phyloP scores from a whole-genome alignment of 2,888 invertebrate genomes.

The Apoderus coryli region DNA sequence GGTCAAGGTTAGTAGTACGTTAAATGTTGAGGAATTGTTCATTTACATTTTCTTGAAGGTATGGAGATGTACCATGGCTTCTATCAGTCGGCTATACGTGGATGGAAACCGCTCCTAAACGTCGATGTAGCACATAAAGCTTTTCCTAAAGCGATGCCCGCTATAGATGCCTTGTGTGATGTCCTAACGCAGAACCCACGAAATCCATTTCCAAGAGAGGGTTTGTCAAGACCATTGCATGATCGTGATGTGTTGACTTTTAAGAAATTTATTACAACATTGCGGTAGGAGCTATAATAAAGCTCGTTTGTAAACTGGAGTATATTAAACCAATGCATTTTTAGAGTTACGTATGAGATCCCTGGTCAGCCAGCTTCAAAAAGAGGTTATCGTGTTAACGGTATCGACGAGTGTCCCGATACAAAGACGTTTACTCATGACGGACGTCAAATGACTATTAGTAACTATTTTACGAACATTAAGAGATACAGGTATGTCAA shows the following conservation, averaged over 20 bases:
- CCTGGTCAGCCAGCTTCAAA: conserved; percentile 30
- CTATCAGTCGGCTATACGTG: conserved; percentile 84
- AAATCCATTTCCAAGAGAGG: conserved; percentile 7
- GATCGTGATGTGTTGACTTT: conserved; percentile 16
- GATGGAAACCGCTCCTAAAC: conserved; percentile 78
- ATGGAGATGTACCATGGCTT: conserved; percentile 87
- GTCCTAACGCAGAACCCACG: conserved; percentile 10
- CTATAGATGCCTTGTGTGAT: conserved; percentile 30
- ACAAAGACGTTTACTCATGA: conserved; percentile 28
- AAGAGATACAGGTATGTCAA: conserved; percentile 32
- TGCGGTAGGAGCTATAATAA: too few species aligned
- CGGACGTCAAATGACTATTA: conserved; percentile 30
- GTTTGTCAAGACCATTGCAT: conserved; percentile 13
- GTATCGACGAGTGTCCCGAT: conserved; percentile 27
- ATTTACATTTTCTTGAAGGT: conserved; percentile 35
- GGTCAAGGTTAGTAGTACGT: conserved; percentile 34
- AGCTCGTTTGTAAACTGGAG: too few species aligned
- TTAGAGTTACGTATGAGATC: conserved; percentile 35
- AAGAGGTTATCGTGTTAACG: conserved; percentile 35
- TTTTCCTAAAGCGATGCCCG: conserved; percentile 43
- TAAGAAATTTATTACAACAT: conserved; percentile 17
- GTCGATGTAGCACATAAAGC: conserved; percentile 80
- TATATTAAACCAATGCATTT: too few species aligned
- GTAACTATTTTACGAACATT: conserved; percentile 31
- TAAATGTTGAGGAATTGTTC: not conserved